phyloP scores from a whole-genome alignment of 2,113 vertebrate genomes.

The Tachysurus vachellii region DNA sequence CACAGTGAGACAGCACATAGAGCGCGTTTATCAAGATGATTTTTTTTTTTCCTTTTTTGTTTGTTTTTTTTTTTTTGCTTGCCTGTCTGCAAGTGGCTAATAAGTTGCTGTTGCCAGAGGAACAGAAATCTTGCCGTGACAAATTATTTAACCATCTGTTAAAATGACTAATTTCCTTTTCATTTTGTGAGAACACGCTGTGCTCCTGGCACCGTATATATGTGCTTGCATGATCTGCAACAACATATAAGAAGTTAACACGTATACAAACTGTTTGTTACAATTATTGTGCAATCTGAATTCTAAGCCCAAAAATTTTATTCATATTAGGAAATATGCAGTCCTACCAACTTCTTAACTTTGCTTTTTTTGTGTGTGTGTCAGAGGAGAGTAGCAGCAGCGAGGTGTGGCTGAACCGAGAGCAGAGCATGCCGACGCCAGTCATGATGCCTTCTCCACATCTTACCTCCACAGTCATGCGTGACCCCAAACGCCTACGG shows the following conservation, averaged over 20 bases:
- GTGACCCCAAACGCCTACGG: conserved; percentile 91
- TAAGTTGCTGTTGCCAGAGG: background rate
- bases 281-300: background rate
- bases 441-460: conserved; percentile 97
- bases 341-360: conserved; percentile 31
- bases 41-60: background rate
- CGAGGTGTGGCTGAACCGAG: conserved; percentile 86
- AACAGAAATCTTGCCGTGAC: background rate
- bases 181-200: background rate
- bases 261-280: background rate
- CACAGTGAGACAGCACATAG: background rate
- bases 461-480: conserved; percentile 95
- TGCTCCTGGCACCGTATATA: background rate
- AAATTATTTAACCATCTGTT: background rate
- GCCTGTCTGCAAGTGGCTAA: background rate
- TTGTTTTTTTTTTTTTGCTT: background rate
- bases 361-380: conserved; percentile 76
- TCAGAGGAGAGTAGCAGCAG: conserved; percentile 91
- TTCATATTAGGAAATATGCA: background rate
- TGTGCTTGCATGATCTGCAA: background rate
- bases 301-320: background rate
- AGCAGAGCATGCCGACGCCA: conserved; percentile 92
- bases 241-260: background rate
- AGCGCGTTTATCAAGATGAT: background rate
- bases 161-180: background rate